Conservation (phyloP, 2,797 vertebrate genomes). For the Salarias fasciatus region DNA sequence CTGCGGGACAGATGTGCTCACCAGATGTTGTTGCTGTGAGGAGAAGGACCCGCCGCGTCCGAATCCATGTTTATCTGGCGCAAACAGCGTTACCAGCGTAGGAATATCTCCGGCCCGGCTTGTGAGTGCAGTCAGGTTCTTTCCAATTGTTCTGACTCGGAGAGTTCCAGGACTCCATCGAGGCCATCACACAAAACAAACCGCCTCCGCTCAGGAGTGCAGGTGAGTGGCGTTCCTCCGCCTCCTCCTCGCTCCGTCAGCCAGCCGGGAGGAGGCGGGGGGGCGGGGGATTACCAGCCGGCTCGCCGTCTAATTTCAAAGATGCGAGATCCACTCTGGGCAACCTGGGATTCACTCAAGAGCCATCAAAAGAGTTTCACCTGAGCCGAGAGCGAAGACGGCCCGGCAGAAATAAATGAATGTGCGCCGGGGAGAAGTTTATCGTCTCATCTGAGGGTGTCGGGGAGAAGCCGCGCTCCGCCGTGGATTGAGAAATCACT, state of each 20-base stretch:
- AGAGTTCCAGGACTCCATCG: slow-evolving; percentile 29
- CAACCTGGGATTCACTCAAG: slow-evolving; percentile 46
- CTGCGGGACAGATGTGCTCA: slow-evolving; percentile 72
- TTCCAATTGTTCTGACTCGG: slow-evolving; percentile 6
- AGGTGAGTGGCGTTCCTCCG: slow-evolving; percentile 63
- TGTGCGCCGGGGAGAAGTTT: not conserved
- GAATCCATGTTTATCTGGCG: slow-evolving; percentile 20
- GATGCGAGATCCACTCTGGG: slow-evolving; percentile 53
- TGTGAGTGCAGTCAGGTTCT: slow-evolving; percentile 28
- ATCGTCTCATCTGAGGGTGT: slow-evolving; percentile 1
- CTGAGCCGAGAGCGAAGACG: slow-evolving; percentile 28
- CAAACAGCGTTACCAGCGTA: slow-evolving; percentile 6
- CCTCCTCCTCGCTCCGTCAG: slow-evolving; percentile 67
- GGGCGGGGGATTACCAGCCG: slow-evolving; percentile 42
- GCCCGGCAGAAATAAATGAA: not conserved
- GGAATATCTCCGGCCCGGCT: slow-evolving; percentile 2
- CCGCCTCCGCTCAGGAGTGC: slow-evolving; percentile 32
- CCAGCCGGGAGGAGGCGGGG: slow-evolving; percentile 44
- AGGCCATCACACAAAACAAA: slow-evolving; percentile 38
- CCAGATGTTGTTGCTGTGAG: slow-evolving; percentile 69
- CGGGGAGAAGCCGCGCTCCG: not conserved
- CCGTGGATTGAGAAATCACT: not conserved
- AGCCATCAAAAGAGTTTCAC: slow-evolving; percentile 51
- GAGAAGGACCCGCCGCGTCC: slow-evolving; percentile 37
- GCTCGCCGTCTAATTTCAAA: slow-evolving; percentile 57